phyloP scores from a whole-genome alignment of 2,113 vertebrate species.

The Charadrius vociferus region DNA sequence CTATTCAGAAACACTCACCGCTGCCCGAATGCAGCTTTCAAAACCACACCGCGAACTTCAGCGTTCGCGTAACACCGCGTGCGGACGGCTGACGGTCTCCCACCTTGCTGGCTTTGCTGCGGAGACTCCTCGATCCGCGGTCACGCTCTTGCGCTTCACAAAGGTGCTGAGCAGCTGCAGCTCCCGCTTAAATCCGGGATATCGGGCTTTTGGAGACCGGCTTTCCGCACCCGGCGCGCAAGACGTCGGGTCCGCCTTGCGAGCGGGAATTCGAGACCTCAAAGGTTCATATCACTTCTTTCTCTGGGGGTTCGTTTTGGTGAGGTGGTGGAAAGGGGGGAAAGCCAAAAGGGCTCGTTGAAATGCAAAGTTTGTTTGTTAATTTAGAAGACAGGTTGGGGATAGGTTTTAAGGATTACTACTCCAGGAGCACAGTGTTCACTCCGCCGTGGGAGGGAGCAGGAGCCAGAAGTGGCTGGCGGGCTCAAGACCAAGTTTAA shows the following conservation, averaged over 20 bases:
- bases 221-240: background rate
- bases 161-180: background rate
- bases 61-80: accelerated
- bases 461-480: background rate
- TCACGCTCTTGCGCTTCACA: background rate
- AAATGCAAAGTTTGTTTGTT: background rate
- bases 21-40: background rate
- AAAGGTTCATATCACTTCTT: slow-evolving; percentile 49
- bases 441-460: background rate
- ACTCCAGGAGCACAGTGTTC: background rate
- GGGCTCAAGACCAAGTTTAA: background rate
- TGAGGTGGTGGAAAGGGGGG: background rate
- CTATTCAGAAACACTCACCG: background rate
- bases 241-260: background rate
- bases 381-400: background rate
- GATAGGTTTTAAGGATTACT: background rate
- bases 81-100: background rate
- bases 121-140: background rate
- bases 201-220: background rate
- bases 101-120: background rate
- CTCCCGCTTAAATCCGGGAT: background rate
- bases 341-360: background rate
- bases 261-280: background rate
- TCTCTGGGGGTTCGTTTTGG: background rate
- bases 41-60: background rate